phyloP scores from a whole-genome alignment of 2,113 vertebrate species.

The Condylura cristata region DNA sequence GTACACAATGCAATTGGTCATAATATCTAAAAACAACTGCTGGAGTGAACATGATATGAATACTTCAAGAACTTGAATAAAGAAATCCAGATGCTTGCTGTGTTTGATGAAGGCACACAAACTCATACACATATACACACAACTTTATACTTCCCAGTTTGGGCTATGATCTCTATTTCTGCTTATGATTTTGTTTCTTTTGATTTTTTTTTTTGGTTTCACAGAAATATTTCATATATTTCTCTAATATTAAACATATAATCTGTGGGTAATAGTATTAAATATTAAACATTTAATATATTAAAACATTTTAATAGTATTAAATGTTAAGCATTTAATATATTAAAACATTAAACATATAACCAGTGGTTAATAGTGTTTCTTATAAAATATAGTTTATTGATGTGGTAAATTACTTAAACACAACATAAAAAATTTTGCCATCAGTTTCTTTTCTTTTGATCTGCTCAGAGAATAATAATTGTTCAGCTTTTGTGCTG shows the following conservation, averaged over 20 bases:
- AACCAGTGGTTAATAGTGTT: neutral
- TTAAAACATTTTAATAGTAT: too few species aligned
- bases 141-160: neutral
- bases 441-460: conserved; percentile 9
- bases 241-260: neutral
- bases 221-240: conserved; percentile 8
- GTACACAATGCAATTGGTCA: neutral
- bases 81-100: neutral
- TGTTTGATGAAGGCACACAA: conserved; percentile 39
- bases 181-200: neutral
- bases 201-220: neutral
- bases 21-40: conserved; percentile 17
- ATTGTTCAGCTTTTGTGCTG: neutral
- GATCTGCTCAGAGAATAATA: neutral
- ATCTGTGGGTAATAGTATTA: too few species aligned
- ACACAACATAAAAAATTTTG: neutral
- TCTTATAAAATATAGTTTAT: neutral
- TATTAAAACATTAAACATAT: neutral
- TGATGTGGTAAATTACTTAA: neutral
- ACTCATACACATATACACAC: neutral
- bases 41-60: neutral
- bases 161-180: neutral
- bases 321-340: too few species aligned
- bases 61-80: neutral
- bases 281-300: too few species aligned